Evolutionary conservation across 1,140 invertebrate genomes (phyloP).

Genomic region (Idris sp.): DNA sequence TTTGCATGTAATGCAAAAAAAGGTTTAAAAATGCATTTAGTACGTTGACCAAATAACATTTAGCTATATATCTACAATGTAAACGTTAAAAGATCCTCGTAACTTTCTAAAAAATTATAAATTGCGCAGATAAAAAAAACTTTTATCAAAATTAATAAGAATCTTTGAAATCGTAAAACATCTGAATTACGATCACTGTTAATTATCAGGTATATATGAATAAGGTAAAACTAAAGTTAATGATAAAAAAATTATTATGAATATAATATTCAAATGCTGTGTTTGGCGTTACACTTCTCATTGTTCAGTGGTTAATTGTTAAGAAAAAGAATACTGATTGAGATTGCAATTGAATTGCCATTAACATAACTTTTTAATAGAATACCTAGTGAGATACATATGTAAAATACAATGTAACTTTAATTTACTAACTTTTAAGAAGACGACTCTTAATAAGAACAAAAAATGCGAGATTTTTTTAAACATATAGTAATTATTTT

Average conservation of each 20-base stretch:
- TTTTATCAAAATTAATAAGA: conserved; percentile 40
- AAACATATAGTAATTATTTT: conserved; percentile 20
- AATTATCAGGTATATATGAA: conserved; percentile 39
- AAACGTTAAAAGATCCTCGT: conserved; percentile 49
- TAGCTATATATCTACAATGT: conserved; percentile 48
- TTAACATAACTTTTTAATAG: conserved; percentile 9
- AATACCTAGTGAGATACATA: conserved; percentile 25
- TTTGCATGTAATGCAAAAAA: conserved; percentile 51
- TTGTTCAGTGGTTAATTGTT: conserved; percentile 48
- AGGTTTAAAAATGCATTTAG: conserved; percentile 52
- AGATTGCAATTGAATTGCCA: conserved; percentile 34
- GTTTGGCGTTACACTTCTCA: conserved; percentile 50
- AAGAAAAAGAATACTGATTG: conserved; percentile 5
- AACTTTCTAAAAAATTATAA: conserved; percentile 47
- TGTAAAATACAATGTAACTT: conserved; percentile 2
- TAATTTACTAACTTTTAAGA: no score
- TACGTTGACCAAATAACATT: conserved; percentile 53
- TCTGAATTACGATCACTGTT: conserved; percentile 43
- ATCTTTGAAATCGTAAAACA: conserved; percentile 28
- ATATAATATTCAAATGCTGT: conserved; percentile 44
- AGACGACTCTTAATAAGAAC: no score
- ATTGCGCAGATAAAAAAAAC: conserved; percentile 23
- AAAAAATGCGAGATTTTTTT: no score
- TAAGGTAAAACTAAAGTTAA: no score
- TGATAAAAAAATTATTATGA: conserved; percentile 16